Percentiles rank a stretch among this genome's conserved stretches.
Evolutionary conservation across 2,113 vertebrate species (phyloP).

Genomic region (Leucopsar rothschildi): DNA sequence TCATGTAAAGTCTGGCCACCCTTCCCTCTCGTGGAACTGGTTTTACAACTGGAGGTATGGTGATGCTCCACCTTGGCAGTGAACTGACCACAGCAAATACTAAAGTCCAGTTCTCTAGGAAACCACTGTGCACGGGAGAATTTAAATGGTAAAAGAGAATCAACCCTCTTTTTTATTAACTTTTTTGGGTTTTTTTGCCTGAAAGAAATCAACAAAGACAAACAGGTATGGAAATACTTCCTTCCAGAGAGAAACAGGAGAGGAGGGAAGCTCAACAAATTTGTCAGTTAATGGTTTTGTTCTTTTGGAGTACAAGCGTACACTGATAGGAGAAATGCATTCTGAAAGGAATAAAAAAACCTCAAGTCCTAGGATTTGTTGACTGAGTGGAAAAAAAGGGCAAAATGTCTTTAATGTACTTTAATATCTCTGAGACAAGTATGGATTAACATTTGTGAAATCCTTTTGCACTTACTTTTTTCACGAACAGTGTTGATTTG

Average conservation of each 20-base stretch:
- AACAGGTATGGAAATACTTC: background rate
- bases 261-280: background rate
- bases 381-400: background rate
- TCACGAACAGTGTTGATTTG: background rate
- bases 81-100: conserved; percentile 12
- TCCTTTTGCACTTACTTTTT: background rate
- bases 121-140: background rate
- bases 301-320: background rate
- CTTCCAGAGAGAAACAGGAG: background rate
- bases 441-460: background rate
- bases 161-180: background rate
- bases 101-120: conserved; percentile 39
- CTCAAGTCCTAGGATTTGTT: background rate
- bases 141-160: conserved; percentile 32
- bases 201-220: background rate
- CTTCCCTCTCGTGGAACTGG: background rate
- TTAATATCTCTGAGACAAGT: background rate
- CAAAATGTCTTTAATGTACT: background rate
- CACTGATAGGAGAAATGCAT: background rate
- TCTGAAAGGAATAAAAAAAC: background rate
- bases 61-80: conserved; percentile 35
- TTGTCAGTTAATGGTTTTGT: background rate
- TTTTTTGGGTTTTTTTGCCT: background rate
- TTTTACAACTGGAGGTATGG: conserved; percentile 21
- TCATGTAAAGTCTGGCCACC: background rate